Evolutionary conservation across 2,797 vertebrate genomes (phyloP), one percentile per base, ranked within the genome.

Genomic region (Somateria mollissima): DNA sequence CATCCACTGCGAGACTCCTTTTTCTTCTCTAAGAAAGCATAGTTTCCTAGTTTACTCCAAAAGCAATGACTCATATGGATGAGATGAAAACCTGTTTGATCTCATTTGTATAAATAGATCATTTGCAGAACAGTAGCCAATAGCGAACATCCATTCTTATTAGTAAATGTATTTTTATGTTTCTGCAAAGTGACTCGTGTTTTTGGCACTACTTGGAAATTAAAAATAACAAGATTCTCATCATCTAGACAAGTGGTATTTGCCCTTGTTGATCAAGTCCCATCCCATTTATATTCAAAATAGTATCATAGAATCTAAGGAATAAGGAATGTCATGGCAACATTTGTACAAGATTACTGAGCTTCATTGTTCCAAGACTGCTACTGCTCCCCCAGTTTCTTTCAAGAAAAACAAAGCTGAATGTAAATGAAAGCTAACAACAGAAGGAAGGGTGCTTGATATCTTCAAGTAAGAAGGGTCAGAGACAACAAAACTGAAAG

Each of bases 331-430:
- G 43, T 61, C 83, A 85, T 71, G 70, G 65, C 70, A 95, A 77
- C 76, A 67, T 76, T 61, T 56, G 34, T 54, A 80, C 39, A 78
- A 64, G 69, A 58, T 62, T 81, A 84, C 69, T 87, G 70, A 76
- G 58, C 49, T 82, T 58, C 49, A 3, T 56, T 94, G 70, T 92
- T 81, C 61, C 54, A 90, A 85, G 61, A 89, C 49, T 88, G 88
- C 72, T 69, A 64, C 22, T 70, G 61, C 43, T 30, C 30, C 45
- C 61, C 47, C 84, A 92, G n/a, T 11, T 36, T 36, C 65, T 73
- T 89, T 78, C 36, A 22, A 49, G 73, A 51, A 82, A 90, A 73
- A 60, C 34, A 90, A 79, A 94, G 60, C 69, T 93, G 76, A 70
- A 70, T 67, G 24, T 61, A 56, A 58, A 75, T 66, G 6, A 91